A percentile compares a stretch with the other conserved stretches of the same genome.
These are phyloP conservation scores for Labrus mixtus DNA, from an alignment of 2,113 vertebrate genomes.

Conservation along the genomic window DNA sequence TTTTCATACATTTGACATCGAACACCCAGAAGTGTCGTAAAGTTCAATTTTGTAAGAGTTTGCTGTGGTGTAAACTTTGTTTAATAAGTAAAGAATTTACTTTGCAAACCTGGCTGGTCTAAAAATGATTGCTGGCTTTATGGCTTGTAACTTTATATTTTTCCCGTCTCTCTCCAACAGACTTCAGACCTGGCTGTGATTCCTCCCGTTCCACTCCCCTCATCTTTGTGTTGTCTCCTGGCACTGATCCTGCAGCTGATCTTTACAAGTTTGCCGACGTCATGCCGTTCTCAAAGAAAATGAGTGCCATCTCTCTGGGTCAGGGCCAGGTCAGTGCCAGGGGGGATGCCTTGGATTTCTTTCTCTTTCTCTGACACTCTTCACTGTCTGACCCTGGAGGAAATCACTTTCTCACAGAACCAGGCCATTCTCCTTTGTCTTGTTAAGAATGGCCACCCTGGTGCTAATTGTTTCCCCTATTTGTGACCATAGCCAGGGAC, in stretches of 20 bases:
- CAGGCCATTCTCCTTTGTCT: conserved; percentile 42
- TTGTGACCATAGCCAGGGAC: conserved; percentile 29
- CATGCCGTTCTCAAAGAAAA: conserved; percentile 93
- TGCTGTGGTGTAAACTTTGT: too few relatives aligned
- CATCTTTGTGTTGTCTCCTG: conserved; percentile 91
- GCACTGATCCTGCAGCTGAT: conserved; percentile 90
- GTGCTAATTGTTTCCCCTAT: conserved; percentile 64
- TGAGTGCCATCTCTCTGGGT: conserved; percentile 90
- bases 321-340: conserved; percentile 89
- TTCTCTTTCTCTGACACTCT: neutral
- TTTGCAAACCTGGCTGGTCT: neutral
- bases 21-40: neutral
- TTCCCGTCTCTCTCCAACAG: conserved; percentile 71
- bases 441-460: conserved; percentile 34
- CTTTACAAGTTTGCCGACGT: conserved; percentile 94
- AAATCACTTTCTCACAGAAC: conserved; percentile 21
- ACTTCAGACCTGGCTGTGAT: conserved; percentile 86
- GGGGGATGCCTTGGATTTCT: conserved; percentile 18
- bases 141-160: neutral
- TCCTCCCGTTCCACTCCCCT: conserved; percentile 86
- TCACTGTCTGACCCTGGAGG: conserved; percentile 28
- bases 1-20: neutral
- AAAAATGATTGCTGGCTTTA: neutral
- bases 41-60: neutral
- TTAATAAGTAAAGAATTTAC: too few relatives aligned